Evolutionary conservation across 2,888 invertebrate genomes (phyloP), one percentile per base, ranked within the genome.

Genomic region (Agonopterix heracliana): DNA sequence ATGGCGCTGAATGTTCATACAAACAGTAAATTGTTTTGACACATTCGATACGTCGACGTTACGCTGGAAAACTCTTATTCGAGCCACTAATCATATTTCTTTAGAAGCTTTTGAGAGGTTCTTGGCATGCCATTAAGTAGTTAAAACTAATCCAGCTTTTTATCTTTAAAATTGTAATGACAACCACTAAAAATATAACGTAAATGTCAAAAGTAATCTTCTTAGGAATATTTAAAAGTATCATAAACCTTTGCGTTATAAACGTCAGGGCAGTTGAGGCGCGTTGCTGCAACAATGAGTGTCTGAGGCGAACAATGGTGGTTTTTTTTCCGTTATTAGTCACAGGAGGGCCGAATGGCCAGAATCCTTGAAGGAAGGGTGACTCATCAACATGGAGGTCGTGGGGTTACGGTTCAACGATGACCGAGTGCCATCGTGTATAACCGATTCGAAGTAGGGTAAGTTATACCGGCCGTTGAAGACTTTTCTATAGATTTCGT

Each of bases 281-380:
- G 47, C 49, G 9, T 49, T 49, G 45, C 34, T 11, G 11, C 14
- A 36, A 35, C 45, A 26, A 26, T 26, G 45, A 36, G 35, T 45
- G 3, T 38, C n/a, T 10, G 38, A 26, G 26, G n/a, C 34, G n/a
- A 74, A 86, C 84, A 85, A 84, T 80, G 68, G 71, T 49, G 54
- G 61, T 74, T 81, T 78, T 81, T 78, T 80, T 82, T 71, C 55
- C 57, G 58, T 34, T 34, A 66, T 78, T 78, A 78, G 78, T 78
- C 75, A 78, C 73, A 41, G 41, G 41, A 69, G 69, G 61, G 64
- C 63, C 38, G 10, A 67, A 78, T 81, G 7, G 26, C 26, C 26
- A 10, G 62, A 67, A 78, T 81, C 81, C 79, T 81, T 74, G 68
- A 71, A 74, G 73, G 76, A 73, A 75, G 73, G 78, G 72, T 86